Percentiles rank a stretch among this genome's conserved stretches.
Conservation (phyloP, 1,140 invertebrate genomes). For the Globodera rostochiensis region DNA sequence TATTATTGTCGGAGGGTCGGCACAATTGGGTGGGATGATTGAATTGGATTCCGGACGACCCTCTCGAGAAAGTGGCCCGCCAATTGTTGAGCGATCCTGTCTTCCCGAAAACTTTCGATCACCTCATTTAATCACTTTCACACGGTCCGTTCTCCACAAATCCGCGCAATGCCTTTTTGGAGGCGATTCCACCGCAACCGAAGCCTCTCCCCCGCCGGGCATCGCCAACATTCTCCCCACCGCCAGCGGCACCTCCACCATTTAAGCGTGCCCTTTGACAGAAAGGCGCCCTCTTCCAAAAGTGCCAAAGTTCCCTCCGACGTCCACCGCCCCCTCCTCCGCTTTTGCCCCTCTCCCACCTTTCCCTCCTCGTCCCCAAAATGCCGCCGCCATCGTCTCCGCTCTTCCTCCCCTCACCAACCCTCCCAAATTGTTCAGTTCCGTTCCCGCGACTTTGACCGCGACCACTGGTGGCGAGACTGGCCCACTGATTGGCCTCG, state of each 20-base stretch:
- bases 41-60: background rate
- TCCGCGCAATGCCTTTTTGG: conserved; percentile 18
- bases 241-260: too few species aligned
- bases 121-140: background rate
- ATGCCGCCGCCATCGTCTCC: background rate
- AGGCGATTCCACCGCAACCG: conserved; percentile 8
- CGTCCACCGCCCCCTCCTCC: background rate
- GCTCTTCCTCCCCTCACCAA: background rate
- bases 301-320: background rate
- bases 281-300: background rate
- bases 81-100: conserved; percentile 5
- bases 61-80: conserved; percentile 11
- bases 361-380: background rate
- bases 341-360: too few species aligned
- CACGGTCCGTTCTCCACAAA: conserved; percentile 5
- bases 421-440: conserved; percentile 54
- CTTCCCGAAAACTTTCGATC: background rate
- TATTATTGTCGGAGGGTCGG: too few species aligned
- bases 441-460: conserved; percentile 41
- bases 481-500: conserved; percentile 64
- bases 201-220: too few species aligned
- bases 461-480: conserved; percentile 62
- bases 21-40: too few species aligned
- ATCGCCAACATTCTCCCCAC: background rate
- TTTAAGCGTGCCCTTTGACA: background rate